Evolutionary conservation across 2,113 vertebrate genomes (phyloP).

Genomic region (Alaudala cheleensis): DNA sequence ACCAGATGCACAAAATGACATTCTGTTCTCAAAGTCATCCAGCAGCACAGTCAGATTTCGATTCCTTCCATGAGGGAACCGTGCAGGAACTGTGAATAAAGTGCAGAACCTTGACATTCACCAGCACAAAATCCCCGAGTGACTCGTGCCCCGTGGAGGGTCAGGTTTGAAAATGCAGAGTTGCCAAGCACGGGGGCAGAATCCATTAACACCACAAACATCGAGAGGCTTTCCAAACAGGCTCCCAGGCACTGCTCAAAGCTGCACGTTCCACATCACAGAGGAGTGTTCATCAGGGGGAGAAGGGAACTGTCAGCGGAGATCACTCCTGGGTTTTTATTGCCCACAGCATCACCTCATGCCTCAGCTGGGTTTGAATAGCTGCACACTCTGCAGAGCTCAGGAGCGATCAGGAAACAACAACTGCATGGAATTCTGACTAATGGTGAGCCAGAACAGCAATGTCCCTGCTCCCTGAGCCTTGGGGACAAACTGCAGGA

Average conservation of each 20-base stretch:
- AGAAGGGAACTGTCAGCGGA: neutral
- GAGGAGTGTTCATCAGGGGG: neutral
- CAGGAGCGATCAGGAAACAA: neutral
- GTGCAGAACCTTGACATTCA: neutral
- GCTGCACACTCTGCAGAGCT: neutral
- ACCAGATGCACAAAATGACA: slow-evolving; percentile 18
- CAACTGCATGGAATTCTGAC: neutral
- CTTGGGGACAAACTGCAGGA: neutral
- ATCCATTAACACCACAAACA: neutral
- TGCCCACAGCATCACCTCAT: neutral
- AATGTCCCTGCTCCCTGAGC: neutral
- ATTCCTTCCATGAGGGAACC: neutral
- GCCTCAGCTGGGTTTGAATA: neutral
- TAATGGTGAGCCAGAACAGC: neutral
- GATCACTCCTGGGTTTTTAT: neutral
- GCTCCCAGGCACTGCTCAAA: neutral
- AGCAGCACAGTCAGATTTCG: neutral
- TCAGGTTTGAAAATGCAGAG: slow-evolving; percentile 1
- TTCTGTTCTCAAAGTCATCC: neutral
- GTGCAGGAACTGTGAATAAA: neutral
- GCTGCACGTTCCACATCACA: neutral
- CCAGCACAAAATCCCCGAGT: neutral
- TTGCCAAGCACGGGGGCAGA: neutral
- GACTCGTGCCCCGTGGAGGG: neutral
- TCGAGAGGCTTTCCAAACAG: neutral